phyloP scores from a whole-genome alignment of 1,140 invertebrate species.

The Musca vetustissima region DNA sequence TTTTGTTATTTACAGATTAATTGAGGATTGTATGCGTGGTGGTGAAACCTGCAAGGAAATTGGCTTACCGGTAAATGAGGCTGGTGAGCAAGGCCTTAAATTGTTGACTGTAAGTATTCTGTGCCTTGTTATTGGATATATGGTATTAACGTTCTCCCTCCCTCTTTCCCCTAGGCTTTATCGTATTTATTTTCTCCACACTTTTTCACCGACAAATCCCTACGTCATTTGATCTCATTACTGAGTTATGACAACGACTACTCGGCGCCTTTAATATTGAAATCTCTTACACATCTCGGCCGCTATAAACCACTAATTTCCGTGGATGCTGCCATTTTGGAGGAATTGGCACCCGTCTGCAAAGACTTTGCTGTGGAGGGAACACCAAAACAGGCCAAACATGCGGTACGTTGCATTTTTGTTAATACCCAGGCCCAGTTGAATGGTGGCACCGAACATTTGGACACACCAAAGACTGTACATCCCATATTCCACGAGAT shows the following conservation, averaged over 20 bases:
- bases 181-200: conserved; percentile 91
- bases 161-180: conserved; percentile 15
- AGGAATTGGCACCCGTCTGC: conserved; percentile 78
- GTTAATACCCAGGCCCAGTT: conserved; percentile 62
- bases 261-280: conserved; percentile 78
- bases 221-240: conserved; percentile 77
- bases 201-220: conserved; percentile 84
- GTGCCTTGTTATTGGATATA: too few species aligned
- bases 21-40: conserved; percentile 52
- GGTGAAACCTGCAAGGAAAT: conserved; percentile 63
- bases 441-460: conserved; percentile 23
- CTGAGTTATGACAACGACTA: conserved; percentile 79
- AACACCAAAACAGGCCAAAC: conserved; percentile 93
- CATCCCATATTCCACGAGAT: conserved; percentile 84
- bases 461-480: conserved; percentile 59
- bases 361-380: conserved; percentile 84
- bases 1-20: conserved; percentile 37
- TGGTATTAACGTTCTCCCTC: too few species aligned
- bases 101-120: conserved; percentile 67
- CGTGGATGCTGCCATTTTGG: conserved; percentile 58
- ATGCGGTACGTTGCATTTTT: conserved; percentile 89
- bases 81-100: conserved; percentile 79
- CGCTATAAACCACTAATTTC: conserved; percentile 80
- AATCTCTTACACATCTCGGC: conserved; percentile 83
- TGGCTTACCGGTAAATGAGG: conserved; percentile 75